Evolutionary conservation across 2,888 invertebrate species (phyloP).

Genomic region (Lasioglossum zephyrum): DNA sequence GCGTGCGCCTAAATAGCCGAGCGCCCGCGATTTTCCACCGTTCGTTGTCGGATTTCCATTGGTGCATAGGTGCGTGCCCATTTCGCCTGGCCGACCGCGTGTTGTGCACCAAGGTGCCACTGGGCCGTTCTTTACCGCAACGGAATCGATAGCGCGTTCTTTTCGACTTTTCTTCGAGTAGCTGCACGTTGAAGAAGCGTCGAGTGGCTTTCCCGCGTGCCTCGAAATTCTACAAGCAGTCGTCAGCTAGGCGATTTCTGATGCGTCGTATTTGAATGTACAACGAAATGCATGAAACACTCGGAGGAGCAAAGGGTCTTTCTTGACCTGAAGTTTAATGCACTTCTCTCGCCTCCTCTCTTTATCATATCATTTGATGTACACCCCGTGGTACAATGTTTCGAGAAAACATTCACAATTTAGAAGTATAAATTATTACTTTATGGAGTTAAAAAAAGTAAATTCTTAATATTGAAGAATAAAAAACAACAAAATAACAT

Average conservation of each 20-base stretch:
- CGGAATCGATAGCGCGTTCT: conserved; percentile 65
- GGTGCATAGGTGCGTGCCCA: conserved; percentile 35
- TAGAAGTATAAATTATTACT: too few species aligned
- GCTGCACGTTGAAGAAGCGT: not conserved
- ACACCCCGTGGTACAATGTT: too few species aligned
- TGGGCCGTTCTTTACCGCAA: conserved; percentile 51
- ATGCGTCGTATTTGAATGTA: too few species aligned
- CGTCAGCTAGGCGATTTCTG: not conserved
- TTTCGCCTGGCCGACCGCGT: conserved; percentile 8
- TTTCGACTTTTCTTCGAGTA: conserved; percentile 54
- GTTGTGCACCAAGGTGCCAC: not conserved
- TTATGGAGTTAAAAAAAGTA: too few species aligned
- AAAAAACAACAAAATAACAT: too few species aligned
- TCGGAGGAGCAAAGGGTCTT: too few species aligned
- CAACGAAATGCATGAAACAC: too few species aligned
- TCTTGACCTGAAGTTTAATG: too few species aligned
- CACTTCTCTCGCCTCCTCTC: too few species aligned
- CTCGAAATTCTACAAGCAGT: not conserved
- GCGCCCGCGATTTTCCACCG: conserved; percentile 5
- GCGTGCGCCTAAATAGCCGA: conserved; percentile 63
- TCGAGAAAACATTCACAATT: too few species aligned
- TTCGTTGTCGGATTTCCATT: not conserved
- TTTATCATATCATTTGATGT: too few species aligned
- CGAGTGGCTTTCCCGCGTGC: not conserved
- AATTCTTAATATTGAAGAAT: too few species aligned